These are phyloP conservation scores for Athene cunicularia DNA, from an alignment of 2,113 vertebrate genomes.

Conservation along the genomic window DNA sequence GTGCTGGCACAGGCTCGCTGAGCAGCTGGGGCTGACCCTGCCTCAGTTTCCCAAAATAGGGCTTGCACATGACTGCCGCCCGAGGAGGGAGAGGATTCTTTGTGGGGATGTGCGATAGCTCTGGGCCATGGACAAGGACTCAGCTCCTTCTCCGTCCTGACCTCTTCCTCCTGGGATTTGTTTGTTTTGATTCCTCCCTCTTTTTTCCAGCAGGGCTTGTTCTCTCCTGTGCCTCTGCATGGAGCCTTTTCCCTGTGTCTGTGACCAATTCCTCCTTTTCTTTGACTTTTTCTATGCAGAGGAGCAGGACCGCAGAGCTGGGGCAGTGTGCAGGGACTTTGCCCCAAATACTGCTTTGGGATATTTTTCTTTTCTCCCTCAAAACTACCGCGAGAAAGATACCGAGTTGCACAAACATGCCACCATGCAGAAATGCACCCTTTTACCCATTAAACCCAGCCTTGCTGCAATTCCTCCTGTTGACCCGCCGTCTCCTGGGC, in stretches of 20 bases:
- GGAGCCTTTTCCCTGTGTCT: not conserved
- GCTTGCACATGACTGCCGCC: not conserved
- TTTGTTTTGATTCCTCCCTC: constrained; percentile 24
- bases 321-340: not conserved
- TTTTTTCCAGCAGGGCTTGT: not conserved
- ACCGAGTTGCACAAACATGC: not conserved
- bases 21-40: constrained; percentile 34
- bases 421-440: rapidly evolving
- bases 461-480: not conserved
- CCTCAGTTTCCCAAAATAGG: constrained; percentile 67
- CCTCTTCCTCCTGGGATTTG: not conserved
- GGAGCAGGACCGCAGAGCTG: rapidly evolving
- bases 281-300: not conserved
- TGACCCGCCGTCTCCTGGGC: not conserved
- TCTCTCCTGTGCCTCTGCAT: not conserved
- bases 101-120: not conserved
- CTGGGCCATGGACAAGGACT: rapidly evolving
- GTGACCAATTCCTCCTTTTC: not conserved
- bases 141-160: not conserved
- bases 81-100: not conserved
- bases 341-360: not conserved
- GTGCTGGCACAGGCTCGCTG: not conserved
- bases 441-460: not conserved
- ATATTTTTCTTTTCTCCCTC: not conserved
- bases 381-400: rapidly evolving